phyloP scores from a whole-genome alignment of 2,113 vertebrate genomes.

The Macheiramphus alcinus region DNA sequence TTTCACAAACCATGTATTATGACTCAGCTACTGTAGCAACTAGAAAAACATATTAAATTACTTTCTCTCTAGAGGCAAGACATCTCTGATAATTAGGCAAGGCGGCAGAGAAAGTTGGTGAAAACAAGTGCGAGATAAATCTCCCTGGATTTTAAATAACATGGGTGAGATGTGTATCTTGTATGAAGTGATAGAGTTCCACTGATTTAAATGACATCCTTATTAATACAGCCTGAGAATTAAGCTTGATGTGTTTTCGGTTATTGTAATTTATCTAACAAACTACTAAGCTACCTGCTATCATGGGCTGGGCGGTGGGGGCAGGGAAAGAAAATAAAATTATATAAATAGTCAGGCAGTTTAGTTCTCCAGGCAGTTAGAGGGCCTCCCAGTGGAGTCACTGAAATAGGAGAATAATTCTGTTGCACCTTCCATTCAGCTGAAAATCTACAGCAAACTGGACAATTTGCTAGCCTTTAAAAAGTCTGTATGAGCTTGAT shows the following conservation, averaged over 20 bases:
- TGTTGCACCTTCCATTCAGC: not conserved
- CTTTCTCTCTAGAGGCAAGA: conserved; percentile 31
- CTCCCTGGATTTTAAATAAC: not conserved
- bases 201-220: not conserved
- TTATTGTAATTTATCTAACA: not conserved
- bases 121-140: not conserved
- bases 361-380: not conserved
- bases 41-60: conserved; percentile 32
- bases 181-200: not conserved
- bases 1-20: conserved; percentile 45
- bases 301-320: not conserved
- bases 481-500: not conserved
- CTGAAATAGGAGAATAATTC: not conserved
- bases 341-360: not conserved
- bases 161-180: not conserved
- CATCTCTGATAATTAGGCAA: conserved; percentile 8
- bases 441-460: not conserved
- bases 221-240: not conserved
- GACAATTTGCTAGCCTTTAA: not conserved
- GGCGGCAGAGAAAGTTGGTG: not conserved
- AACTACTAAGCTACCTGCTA: not conserved
- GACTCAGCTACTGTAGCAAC: conserved; percentile 41
- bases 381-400: not conserved
- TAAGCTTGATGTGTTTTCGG: not conserved
- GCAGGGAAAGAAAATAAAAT: not conserved